A percentile compares a stretch with the other conserved stretches of the same genome.
Conservation (phyloP, 2,113 vertebrate genomes). For the Catharus bicknelli region DNA sequence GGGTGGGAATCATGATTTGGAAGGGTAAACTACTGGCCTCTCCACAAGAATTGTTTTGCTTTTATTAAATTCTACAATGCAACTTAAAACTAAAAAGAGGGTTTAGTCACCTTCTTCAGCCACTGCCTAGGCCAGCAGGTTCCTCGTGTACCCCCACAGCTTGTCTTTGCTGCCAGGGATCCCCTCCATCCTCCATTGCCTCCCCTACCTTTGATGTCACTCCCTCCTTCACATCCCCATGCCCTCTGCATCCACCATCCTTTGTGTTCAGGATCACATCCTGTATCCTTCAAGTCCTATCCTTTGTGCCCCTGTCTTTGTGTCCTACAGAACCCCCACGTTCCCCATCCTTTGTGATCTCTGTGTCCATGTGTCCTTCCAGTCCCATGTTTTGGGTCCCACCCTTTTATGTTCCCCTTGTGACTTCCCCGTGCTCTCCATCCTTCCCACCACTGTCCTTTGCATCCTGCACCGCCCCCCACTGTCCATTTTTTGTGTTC, state of each 20-base stretch:
- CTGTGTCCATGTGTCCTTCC: neutral
- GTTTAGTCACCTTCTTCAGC: neutral
- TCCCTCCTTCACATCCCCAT: neutral
- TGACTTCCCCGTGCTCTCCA: neutral
- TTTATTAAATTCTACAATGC: neutral
- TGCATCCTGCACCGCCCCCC: neutral
- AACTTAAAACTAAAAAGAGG: neutral
- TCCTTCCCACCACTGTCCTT: neutral
- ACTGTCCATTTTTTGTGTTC: neutral
- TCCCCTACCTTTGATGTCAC: neutral
- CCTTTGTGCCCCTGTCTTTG: neutral
- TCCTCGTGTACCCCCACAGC: accelerated
- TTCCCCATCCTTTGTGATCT: neutral
- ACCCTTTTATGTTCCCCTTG: neutral
- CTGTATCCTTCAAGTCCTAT: neutral
- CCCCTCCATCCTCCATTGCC: neutral
- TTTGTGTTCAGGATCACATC: neutral
- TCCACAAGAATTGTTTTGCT: neutral
- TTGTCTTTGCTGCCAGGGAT: neutral
- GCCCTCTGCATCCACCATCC: neutral
- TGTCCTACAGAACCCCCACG: no score
- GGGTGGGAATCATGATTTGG: neutral
- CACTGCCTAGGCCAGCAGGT: neutral
- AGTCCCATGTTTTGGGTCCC: neutral
- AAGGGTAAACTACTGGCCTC: neutral